phyloP scores from a whole-genome alignment of 2,797 vertebrate species.

The Sarcoramphus papa region DNA sequence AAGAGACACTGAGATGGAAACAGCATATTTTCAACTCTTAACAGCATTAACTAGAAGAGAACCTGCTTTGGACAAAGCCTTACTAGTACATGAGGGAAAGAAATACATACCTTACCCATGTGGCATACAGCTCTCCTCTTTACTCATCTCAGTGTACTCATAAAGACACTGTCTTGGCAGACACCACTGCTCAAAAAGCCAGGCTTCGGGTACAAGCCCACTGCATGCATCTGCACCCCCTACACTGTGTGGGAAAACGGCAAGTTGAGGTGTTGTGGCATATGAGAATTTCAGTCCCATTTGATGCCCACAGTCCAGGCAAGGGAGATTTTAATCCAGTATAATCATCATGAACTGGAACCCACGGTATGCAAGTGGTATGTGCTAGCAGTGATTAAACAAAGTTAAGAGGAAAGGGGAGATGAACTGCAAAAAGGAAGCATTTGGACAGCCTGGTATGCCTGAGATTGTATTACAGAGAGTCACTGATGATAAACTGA shows the following conservation, averaged over 20 bases:
- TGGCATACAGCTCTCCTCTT: not conserved
- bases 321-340: not conserved
- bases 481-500: not conserved
- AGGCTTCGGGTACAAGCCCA: not conserved
- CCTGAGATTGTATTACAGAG: not conserved
- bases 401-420: not conserved
- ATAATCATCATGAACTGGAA: not conserved
- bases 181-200: not conserved
- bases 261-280: not conserved
- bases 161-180: not conserved
- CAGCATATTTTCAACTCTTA: not conserved
- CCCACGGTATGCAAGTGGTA: not conserved
- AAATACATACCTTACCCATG: not conserved
- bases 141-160: not conserved
- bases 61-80: not conserved
- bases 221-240: not conserved
- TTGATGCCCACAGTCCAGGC: not conserved
- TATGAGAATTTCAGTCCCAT: not conserved
- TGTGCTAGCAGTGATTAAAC: not conserved
- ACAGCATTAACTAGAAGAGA: not conserved
- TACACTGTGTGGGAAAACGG: not conserved
- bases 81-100: not conserved
- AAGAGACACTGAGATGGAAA: not conserved
- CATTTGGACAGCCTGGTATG: not conserved
- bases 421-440: not conserved